Conservation (phyloP, 2,797 vertebrate genomes). For the Gallinago nigripennis region DNA sequence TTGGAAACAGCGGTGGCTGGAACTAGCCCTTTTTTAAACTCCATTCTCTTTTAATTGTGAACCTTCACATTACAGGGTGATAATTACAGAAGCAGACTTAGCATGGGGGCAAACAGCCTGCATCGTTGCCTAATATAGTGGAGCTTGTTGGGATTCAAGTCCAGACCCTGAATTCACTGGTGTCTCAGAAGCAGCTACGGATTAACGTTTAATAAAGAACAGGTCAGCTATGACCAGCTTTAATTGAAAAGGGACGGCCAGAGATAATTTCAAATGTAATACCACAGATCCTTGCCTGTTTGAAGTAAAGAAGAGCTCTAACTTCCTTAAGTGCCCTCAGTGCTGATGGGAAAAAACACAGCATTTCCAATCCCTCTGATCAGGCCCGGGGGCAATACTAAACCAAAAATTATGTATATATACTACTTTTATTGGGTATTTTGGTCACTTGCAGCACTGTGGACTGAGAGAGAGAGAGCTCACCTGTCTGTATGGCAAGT, state of each 20-base stretch:
- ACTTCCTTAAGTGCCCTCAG: not conserved
- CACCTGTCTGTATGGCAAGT: not conserved
- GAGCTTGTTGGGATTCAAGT: constrained; percentile 57
- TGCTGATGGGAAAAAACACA: not conserved
- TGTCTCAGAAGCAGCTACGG: constrained; percentile 48
- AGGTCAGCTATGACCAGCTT: constrained; percentile 70
- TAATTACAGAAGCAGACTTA: constrained; percentile 36
- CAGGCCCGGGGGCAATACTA: not conserved
- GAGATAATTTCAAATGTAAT: constrained; percentile 49
- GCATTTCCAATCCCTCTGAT: not conserved
- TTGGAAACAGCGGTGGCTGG: not conserved
- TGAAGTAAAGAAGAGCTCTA: constrained; percentile 17
- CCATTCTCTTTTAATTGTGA: constrained; percentile 25
- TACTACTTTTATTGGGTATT: not conserved
- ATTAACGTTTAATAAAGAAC: constrained; percentile 73
- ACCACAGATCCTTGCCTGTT: not conserved
- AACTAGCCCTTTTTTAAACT: constrained; percentile 14
- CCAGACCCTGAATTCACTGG: constrained; percentile 42
- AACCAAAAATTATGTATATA: not conserved
- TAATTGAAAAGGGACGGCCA: constrained; percentile 68
- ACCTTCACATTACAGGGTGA: constrained; percentile 27
- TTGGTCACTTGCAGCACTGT: not conserved
- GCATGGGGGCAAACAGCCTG: not conserved
- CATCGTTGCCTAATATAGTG: constrained; percentile 19
- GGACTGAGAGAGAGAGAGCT: not conserved